Conservation (phyloP, 2,888 invertebrate genomes). For the Orchesellides sinensis region DNA sequence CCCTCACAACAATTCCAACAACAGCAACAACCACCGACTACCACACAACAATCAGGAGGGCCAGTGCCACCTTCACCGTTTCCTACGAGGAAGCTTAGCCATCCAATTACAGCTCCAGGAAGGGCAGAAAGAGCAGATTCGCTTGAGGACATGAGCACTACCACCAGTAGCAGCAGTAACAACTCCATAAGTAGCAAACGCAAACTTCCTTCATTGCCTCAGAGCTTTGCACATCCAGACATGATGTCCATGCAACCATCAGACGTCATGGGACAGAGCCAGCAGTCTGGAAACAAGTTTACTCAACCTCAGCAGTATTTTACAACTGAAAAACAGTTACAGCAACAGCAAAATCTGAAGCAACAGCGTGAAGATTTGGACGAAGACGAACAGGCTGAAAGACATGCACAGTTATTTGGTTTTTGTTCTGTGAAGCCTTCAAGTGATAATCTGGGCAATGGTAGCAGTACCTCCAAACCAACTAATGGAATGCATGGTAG, state of each 20-base stretch:
- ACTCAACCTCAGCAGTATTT: conserved; percentile 57
- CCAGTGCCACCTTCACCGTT: conserved; percentile 72
- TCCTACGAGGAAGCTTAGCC: conserved; percentile 65
- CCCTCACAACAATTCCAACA: conserved; percentile 31
- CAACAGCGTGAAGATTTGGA: conserved; percentile 17
- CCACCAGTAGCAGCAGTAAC: conserved; percentile 59
- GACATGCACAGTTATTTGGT: conserved; percentile 38
- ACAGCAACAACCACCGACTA: conserved; percentile 14
- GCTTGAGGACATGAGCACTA: conserved; percentile 65
- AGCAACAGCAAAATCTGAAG: conserved; percentile 22
- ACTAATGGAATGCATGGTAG: conserved; percentile 43
- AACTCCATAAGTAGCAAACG: conserved; percentile 69
- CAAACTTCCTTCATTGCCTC: conserved; percentile 72
- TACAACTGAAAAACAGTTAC: conserved; percentile 6
- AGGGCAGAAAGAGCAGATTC: conserved; percentile 71
- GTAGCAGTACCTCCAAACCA: conserved; percentile 34
- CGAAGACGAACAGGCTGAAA: conserved; percentile 21
- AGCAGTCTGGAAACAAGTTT: conserved; percentile 34
- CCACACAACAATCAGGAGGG: conserved; percentile 15
- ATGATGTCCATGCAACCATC: conserved; percentile 43
- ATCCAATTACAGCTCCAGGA: conserved; percentile 54
- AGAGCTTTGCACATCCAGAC: conserved; percentile 63
- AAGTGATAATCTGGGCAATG: conserved; percentile 50
- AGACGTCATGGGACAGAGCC: conserved; percentile 4
- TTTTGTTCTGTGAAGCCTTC: conserved; percentile 51